A percentile compares a stretch with the other conserved stretches of the same genome.
Conservation (phyloP, 2,888 invertebrate species). For the Himalopsyche anomala region DNA sequence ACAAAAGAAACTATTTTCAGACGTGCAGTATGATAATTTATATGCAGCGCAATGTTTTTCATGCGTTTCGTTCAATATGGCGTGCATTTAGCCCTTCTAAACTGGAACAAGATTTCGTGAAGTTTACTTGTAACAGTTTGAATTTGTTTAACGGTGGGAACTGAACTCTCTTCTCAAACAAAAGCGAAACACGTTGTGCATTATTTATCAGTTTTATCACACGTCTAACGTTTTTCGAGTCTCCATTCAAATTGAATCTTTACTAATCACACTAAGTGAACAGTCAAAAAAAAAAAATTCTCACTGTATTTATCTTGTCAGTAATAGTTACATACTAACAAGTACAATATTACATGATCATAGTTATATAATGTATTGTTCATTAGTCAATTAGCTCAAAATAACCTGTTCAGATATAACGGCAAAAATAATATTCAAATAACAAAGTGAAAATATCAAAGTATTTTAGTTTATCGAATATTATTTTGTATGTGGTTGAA, state of each 20-base stretch:
- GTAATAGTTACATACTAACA: neutral
- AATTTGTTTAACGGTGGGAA: constrained; percentile 37
- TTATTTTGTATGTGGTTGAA: too few species aligned
- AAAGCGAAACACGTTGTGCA: constrained; percentile 18
- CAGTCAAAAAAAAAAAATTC: neutral
- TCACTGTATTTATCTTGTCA: neutral
- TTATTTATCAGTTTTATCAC: constrained; percentile 35
- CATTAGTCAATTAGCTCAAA: too few species aligned
- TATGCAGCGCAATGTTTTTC: too few species aligned
- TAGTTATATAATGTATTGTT: too few species aligned
- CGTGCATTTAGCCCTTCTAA: neutral
- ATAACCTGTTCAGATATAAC: too few species aligned
- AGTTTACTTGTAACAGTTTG: constrained; percentile 7
- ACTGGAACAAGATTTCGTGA: neutral
- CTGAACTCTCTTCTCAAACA: constrained; percentile 23
- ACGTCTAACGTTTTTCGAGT: constrained; percentile 14
- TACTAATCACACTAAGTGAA: neutral
- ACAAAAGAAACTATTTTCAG: too few species aligned
- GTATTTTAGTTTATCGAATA: too few species aligned
- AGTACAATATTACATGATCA: too few species aligned
- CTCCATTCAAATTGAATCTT: constrained; percentile 19
- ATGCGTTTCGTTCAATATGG: neutral
- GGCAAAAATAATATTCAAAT: too few species aligned
- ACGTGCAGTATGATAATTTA: too few species aligned
- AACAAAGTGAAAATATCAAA: too few species aligned